Evolutionary conservation across 2,797 vertebrate genomes (phyloP), one percentile per base, ranked within the genome.

Genomic region (Anabacerthia variegaticeps): DNA sequence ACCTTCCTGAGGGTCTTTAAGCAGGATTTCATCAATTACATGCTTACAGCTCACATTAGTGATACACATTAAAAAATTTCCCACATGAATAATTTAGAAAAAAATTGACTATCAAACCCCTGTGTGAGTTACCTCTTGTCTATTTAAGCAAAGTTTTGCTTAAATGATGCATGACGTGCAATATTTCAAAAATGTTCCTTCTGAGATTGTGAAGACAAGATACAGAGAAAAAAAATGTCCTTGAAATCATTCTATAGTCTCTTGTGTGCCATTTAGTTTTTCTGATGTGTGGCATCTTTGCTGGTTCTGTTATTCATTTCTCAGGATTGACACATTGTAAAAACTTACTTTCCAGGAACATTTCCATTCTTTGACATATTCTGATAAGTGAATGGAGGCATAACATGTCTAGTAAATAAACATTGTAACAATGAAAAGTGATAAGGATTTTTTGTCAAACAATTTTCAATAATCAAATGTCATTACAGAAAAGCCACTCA

Each of bases 31-130:
- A 97, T 97, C 95, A 97, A 97, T 97, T 97, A 96, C 61, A 74
- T 96, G 95, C 96, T 96, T 97, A 96, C 92, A 96, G 93, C 87
- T 96, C 85, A 89, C 89, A 97, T 97, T 97, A 97, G 95, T 63
- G 83, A 95, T 93, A 94, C 93, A 96, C 80, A 96, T 96, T 96
- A 96, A 90, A 96, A 95, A 96, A 92, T 81, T 85, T 96, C 94
- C 93, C 94, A 71, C 73, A 85, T 97, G 92, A 96, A 88, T 96
- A 93, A 93, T 92, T 97, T 93, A 94, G 82, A 12, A 92, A 88
- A 85, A 87, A 90, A 76, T 20, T 41, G 8, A 69, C 78, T 85
- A 58, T 58, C 83, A 88, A 95, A 61, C 24, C 59, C 89, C 63
- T 44, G 21, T 79, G 91, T 90, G 93, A 94, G 59, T 90, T 94